Percentiles rank a stretch among this genome's conserved stretches.
These are phyloP conservation scores for Tinea semifulvella DNA, from an alignment of 2,888 invertebrate species.

Conservation along the genomic window DNA sequence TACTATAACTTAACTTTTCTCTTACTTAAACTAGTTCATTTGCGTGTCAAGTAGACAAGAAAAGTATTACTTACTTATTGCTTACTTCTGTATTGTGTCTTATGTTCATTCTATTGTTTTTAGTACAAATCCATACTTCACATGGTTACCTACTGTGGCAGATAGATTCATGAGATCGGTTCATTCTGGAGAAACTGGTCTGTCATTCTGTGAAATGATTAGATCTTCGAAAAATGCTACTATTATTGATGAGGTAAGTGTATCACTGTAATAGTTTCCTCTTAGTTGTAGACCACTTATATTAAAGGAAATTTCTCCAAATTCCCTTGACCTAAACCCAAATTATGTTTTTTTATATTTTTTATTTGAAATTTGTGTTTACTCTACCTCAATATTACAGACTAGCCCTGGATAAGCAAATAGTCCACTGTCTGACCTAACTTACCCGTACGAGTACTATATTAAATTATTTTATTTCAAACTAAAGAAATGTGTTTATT, in stretches of 20 bases:
- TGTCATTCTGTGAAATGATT: constrained; percentile 46
- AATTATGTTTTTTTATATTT: too few relatives aligned
- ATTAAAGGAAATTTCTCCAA: too few relatives aligned
- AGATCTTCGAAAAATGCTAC: constrained; percentile 28
- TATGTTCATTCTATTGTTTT: constrained; percentile 1
- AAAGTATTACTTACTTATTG: background rate
- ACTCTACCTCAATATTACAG: too few relatives aligned
- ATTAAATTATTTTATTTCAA: too few relatives aligned
- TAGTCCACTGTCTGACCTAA: too few relatives aligned
- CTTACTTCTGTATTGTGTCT: background rate
- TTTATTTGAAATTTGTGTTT: too few relatives aligned
- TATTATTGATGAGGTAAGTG: constrained; percentile 27
- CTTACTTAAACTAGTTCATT: background rate
- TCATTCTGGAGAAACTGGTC: constrained; percentile 28
- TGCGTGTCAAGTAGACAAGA: background rate
- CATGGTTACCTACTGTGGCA: constrained; percentile 47
- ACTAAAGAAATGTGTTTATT: too few relatives aligned
- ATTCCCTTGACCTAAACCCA: too few relatives aligned
- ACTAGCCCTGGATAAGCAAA: too few relatives aligned
- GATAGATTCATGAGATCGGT: constrained; percentile 43
- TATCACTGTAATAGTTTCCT: too few relatives aligned
- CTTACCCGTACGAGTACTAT: too few relatives aligned
- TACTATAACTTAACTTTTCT: background rate
- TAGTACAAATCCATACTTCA: constrained; percentile 42
- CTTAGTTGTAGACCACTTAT: too few relatives aligned